Conservation (phyloP, 2,797 vertebrate genomes). For the Lycodopsis pacificus region DNA sequence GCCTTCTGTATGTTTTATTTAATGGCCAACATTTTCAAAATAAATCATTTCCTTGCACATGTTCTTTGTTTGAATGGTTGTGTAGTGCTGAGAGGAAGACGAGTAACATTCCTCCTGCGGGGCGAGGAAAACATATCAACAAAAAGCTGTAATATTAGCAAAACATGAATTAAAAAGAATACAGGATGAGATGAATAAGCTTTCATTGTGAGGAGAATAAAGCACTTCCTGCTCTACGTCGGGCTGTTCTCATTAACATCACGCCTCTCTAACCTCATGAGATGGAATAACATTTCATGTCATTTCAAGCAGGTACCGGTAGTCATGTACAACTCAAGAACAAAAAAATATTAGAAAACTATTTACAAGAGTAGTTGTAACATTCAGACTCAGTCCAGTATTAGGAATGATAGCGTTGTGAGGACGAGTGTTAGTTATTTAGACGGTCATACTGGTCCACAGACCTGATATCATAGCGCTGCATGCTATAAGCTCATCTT, state of each 20-base stretch:
- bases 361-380: constrained; percentile 70
- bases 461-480: constrained; percentile 38
- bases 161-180: constrained; percentile 49
- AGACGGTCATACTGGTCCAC: constrained; percentile 42
- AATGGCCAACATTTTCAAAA: constrained; percentile 68
- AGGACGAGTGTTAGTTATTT: constrained; percentile 12
- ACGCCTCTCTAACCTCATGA: constrained; percentile 24
- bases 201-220: constrained; percentile 39
- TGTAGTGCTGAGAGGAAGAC: constrained; percentile 48
- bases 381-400: constrained; percentile 55
- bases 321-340: constrained; percentile 60
- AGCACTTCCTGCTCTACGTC: constrained; percentile 34
- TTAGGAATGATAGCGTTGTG: constrained; percentile 32
- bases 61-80: constrained; percentile 33
- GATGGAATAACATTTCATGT: constrained; percentile 29
- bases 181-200: constrained; percentile 46
- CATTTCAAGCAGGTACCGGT: constrained; percentile 40
- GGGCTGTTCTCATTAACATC: constrained; percentile 5
- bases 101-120: constrained; percentile 29
- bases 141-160: constrained; percentile 49
- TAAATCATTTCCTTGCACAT: constrained; percentile 69
- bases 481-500: constrained; percentile 51
- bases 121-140: constrained; percentile 42
- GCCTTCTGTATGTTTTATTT: constrained; percentile 69
- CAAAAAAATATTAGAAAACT: constrained; percentile 50